Conservation (phyloP, 2,113 vertebrate species). For the Chlorocebus sabaeus region DNA sequence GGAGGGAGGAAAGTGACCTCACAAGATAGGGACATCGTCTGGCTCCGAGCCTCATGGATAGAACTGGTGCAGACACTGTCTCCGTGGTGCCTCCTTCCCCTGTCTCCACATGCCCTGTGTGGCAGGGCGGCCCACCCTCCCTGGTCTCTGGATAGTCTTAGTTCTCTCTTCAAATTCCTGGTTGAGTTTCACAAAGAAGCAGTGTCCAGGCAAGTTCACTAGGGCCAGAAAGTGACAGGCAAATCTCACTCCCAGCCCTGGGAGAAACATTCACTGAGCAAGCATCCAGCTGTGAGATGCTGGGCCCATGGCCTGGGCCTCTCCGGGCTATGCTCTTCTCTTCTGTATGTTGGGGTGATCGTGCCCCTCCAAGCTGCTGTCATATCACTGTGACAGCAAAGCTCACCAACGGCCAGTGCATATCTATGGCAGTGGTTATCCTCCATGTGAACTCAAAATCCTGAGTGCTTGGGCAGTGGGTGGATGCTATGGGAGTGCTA, state of each 20-base stretch:
- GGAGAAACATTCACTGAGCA: accelerated
- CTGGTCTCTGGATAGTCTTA: background rate
- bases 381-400: no score
- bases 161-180: background rate
- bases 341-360: background rate
- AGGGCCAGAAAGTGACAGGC: background rate
- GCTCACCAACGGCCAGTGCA: accelerated
- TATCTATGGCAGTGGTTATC: accelerated
- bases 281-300: background rate
- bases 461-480: background rate
- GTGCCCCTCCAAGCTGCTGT: background rate
- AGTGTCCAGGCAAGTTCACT: background rate
- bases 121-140: background rate
- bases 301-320: accelerated
- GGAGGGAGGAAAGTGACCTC: background rate
- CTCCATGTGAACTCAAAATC: background rate
- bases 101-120: accelerated
- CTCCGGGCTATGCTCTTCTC: background rate
- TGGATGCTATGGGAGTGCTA: background rate
- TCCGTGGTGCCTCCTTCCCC: background rate
- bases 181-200: background rate
- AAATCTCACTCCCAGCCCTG: background rate
- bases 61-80: background rate
- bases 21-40: background rate
- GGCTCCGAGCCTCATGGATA: accelerated